Base-by-base conservation (phyloP, 2,797 vertebrate genomes). In the Syndactyla subalaris region DNA sequence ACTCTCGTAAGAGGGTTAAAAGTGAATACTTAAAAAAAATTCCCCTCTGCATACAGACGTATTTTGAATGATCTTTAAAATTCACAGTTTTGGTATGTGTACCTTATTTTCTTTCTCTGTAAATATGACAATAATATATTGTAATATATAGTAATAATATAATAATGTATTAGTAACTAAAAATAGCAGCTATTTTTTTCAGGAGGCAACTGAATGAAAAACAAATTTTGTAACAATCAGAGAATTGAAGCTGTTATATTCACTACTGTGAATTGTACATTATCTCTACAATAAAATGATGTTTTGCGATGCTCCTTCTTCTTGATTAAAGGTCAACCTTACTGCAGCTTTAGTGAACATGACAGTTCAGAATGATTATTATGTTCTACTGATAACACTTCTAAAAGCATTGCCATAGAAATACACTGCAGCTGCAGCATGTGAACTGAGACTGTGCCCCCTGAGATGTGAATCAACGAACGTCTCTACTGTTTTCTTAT, bases 291-390 rank as follows among this genome's bases (percentile, higher is more conserved):
- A 30, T 51, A 55, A 66, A 79, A 6, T 58, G 20, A 38, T 43
- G 43, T 57, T 93, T 81, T 83, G 48, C 77, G 58, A 63, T 84
- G 62, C 12, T 88, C 30, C 30, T 89, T 91, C 43, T 41, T 91
- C 71, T 88, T 88, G 76, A 95, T 94, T 96, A 95, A 94, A 95
- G 79, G 87, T 91, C 89, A 95, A 52, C 43, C 32, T 85, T 89
- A 86, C 65, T 65, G 52, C 57, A 54, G 41, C 38, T 80, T 76
- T 89, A 62, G 43, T 65, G 79, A 92, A 77, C 54, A 36, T 52
- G 71, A 55, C 68, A 65, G 65, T 63, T 90, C 51, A 86, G 71
- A 76, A 45, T 36, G 34, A 66, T 62, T 52, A 79, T 57, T 82
- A 80, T 80, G 32, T 46, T 93, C 58, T 88, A 49, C 38, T 30